Base-by-base conservation (phyloP, 2,888 invertebrate species). In the Eilema sororculum region DNA sequence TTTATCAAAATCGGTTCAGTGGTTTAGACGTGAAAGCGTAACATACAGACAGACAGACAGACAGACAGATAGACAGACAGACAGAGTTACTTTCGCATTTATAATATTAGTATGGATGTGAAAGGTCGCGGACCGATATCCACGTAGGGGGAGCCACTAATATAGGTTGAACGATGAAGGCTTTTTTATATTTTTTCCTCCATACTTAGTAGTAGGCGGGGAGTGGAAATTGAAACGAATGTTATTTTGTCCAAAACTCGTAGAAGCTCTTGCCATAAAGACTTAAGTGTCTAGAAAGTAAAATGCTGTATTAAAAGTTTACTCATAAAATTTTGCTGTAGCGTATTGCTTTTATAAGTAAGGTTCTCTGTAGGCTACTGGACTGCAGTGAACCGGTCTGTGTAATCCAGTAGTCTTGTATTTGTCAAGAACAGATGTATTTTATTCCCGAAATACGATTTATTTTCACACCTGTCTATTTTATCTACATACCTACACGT, bases 261-360 rank as follows among this genome's bases (percentile, higher is more conserved):
- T 22, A 28, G 13, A 41, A 24, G 58, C 57, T 24, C 22, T 24
- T 24, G 37, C 24, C 22, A 62, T 62, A 62, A 62, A 62, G 24
- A 62, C 16, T 60, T 52, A 56, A 65, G 58, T 33, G 10, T 64
- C n/a, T 64, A 46, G 33, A 46, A 66, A 46, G 58, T 66, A 64
- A 67, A 65, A 60, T 24, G 33, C 65, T 25, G n/a, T 62, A 57
- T 58, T 66, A 66, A 56, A 70, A 66, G 58, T 62, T 61, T 28
- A 59, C 25, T 56, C 56, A 68, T 67, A 66, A 74, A 74, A 73
- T 82, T 77, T 78, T 73, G 79, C 75, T 78, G 77, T 74, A 71
- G 69, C 80, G 77, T 65, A 71, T 41, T 3, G 22, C 25, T 9
- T 5, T 63, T 46, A 52, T 46, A 28, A 63, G 41, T 20, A 64